phyloP scores from a whole-genome alignment of 1,140 invertebrate genomes.

The Maniola jurtina region DNA sequence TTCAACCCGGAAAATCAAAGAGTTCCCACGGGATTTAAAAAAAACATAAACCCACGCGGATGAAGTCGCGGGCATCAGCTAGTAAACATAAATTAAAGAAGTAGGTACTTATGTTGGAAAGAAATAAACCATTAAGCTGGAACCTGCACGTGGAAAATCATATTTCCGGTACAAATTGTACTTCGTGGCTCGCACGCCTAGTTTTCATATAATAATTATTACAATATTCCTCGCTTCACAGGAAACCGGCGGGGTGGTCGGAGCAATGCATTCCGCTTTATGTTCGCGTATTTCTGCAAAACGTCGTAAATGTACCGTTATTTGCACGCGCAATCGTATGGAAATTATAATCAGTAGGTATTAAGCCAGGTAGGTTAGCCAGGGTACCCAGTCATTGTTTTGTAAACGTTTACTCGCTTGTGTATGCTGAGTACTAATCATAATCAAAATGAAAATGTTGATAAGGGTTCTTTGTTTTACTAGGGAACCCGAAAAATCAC shows the following conservation, averaged over 20 bases:
- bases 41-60: no score
- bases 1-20: no score
- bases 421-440: no score
- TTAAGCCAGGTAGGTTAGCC: not conserved
- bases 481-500: no score
- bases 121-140: no score
- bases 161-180: slow-evolving; percentile 2
- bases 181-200: not conserved
- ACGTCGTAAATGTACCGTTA: not conserved
- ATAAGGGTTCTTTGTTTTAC: no score
- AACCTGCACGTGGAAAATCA: not conserved
- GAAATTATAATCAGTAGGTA: not conserved
- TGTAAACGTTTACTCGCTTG: not conserved
- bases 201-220: no score
- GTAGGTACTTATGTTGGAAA: no score
- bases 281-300: not conserved
- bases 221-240: slow-evolving; percentile 6
- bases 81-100: no score
- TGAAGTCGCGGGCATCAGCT: no score
- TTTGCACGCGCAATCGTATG: not conserved
- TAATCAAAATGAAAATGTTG: no score
- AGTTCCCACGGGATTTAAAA: no score
- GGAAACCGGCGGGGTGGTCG: slow-evolving; percentile 1
- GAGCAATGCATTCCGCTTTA: slow-evolving; percentile 15
- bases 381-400: not conserved